Percentiles rank a stretch among this genome's conserved stretches.
These are phyloP conservation scores for Yasuhikotakia modesta DNA, from an alignment of 2,797 vertebrate genomes.

Conservation along the genomic window DNA sequence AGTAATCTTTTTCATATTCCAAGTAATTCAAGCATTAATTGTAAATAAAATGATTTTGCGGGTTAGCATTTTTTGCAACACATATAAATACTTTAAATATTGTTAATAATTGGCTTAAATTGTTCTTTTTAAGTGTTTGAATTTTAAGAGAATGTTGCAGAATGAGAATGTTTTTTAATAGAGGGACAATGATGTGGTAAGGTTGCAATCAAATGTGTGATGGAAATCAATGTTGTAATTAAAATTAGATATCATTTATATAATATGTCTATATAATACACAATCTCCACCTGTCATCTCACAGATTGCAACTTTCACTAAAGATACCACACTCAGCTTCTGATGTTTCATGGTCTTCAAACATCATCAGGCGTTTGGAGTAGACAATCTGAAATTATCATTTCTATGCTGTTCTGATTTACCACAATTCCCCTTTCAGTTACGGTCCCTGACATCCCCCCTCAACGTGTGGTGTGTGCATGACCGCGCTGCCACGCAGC, in stretches of 20 bases:
- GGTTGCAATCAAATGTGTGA: too few species aligned
- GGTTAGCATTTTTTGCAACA: neutral
- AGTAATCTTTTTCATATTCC: neutral
- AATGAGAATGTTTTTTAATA: too few species aligned
- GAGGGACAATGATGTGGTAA: too few species aligned
- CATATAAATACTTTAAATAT: neutral
- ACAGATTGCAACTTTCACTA: conserved; percentile 12
- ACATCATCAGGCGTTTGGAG: neutral
- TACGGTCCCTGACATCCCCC: neutral
- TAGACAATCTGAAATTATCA: neutral
- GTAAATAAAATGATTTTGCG: too few species aligned
- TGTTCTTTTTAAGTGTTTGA: too few species aligned
- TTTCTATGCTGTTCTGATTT: conserved; percentile 6
- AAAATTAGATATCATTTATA: too few species aligned
- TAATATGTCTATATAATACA: neutral
- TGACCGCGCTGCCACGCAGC: neutral
- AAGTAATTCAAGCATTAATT: too few species aligned
- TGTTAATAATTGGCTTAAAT: too few species aligned
- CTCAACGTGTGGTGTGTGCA: neutral
- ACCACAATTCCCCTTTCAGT: neutral
- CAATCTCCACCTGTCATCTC: neutral
- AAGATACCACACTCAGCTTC: neutral
- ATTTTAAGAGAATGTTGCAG: too few species aligned
- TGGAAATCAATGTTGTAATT: too few species aligned
- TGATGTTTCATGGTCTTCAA: conserved; percentile 13